A percentile compares a stretch with the other conserved stretches of the same genome.
phyloP scores from a whole-genome alignment of 2,888 invertebrate genomes.

The Troglohyphantes excavatus region DNA sequence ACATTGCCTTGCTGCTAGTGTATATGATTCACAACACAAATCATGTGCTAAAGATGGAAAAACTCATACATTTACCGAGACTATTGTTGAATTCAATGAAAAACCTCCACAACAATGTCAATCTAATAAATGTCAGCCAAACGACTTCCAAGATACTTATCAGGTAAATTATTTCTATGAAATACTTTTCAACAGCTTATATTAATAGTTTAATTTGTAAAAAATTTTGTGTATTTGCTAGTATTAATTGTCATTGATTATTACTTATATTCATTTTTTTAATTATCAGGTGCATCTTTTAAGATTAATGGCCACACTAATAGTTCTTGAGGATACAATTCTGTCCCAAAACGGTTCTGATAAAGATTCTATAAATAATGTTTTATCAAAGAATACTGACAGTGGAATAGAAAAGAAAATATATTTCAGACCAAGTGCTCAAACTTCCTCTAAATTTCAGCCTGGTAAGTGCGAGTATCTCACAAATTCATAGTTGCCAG shows the following conservation, averaged over 20 bases:
- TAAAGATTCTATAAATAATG: conserved; percentile 71
- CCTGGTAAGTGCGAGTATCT: no score
- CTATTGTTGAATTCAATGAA: conserved; percentile 89
- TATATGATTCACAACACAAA: conserved; percentile 83
- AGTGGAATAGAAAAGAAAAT: conserved; percentile 51
- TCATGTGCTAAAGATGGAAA: conserved; percentile 51
- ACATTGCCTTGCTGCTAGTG: conserved; percentile 90
- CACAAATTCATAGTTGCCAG: no score
- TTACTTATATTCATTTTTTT: conserved; percentile 31
- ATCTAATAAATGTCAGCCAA: not conserved
- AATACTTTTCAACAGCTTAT: no score
- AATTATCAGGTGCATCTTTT: conserved; percentile 81
- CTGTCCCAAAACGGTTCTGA: conserved; percentile 84
- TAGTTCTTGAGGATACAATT: conserved; percentile 89
- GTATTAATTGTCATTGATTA: conserved; percentile 81
- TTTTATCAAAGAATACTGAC: conserved; percentile 57
- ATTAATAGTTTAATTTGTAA: no score
- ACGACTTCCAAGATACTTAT: conserved; percentile 79
- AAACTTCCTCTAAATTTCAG: conserved; percentile 80
- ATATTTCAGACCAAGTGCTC: conserved; percentile 21
- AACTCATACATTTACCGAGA: conserved; percentile 87
- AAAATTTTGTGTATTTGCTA: no score
- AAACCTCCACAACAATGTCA: conserved; percentile 71
- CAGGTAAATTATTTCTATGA: conserved; percentile 56
- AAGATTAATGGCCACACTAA: conserved; percentile 87